Percentiles rank a stretch among this genome's conserved stretches.
Conservation (phyloP, 2,888 invertebrate species). For the Exocentrus adspersus region DNA sequence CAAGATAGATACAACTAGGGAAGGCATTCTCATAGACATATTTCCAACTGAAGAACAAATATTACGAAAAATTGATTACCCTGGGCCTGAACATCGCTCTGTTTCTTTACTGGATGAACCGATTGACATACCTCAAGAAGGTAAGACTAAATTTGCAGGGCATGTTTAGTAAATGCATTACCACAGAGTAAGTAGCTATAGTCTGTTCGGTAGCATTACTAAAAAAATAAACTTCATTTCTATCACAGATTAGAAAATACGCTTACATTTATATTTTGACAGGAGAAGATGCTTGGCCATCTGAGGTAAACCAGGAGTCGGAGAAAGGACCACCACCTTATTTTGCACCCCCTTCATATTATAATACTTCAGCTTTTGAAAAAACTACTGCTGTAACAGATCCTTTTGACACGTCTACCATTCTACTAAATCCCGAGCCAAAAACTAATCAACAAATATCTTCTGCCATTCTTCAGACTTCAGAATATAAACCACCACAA, state of each 20-base stretch:
- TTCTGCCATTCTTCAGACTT: not conserved
- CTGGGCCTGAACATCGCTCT: slow-evolving; percentile 48
- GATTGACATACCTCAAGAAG: slow-evolving; percentile 74
- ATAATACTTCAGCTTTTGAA: slow-evolving; percentile 62
- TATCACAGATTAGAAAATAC: too few relatives aligned
- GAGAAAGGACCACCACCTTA: slow-evolving; percentile 64
- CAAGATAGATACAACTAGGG: slow-evolving; percentile 57
- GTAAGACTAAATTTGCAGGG: too few relatives aligned
- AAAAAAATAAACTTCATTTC: too few relatives aligned
- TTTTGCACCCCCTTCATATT: slow-evolving; percentile 68
- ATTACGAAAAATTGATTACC: slow-evolving; percentile 24
- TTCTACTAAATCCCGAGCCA: slow-evolving; percentile 39
- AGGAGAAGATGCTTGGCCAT: slow-evolving; percentile 40
- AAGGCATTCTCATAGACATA: slow-evolving; percentile 81
- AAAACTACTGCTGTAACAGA: slow-evolving; percentile 61
- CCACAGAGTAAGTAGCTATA: too few relatives aligned
- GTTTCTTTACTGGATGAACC: slow-evolving; percentile 77
- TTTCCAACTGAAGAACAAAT: slow-evolving; percentile 66
- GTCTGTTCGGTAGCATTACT: too few relatives aligned
- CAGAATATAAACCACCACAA: not conserved
- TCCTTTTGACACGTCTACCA: slow-evolving; percentile 74
- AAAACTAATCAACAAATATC: slow-evolving; percentile 14
- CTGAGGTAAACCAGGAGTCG: slow-evolving; percentile 28
- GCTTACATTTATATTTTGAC: too few relatives aligned
- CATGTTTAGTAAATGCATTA: too few relatives aligned